Evolutionary conservation across 1,140 invertebrate species (phyloP).

Genomic region (Hermatobates lingyangjiaoensis): DNA sequence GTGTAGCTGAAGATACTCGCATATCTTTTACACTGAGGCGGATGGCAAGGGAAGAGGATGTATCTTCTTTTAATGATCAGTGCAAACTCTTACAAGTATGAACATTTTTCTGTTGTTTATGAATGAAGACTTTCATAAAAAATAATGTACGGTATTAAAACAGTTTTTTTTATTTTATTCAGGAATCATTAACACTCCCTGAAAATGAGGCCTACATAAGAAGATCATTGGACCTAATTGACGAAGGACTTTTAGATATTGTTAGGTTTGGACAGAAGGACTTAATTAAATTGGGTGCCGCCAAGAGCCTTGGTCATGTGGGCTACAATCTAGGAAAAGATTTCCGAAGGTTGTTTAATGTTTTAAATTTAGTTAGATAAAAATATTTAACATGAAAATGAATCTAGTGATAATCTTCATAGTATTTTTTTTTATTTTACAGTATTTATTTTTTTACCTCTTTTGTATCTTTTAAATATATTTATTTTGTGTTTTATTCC

Average conservation of each 20-base stretch:
- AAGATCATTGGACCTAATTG: conserved; percentile 9
- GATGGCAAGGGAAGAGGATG: conserved; percentile 10
- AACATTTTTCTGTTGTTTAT: not conserved
- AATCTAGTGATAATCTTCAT: no score
- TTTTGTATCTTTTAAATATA: no score
- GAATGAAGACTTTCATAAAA: not conserved
- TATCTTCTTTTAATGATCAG: conserved; percentile 3
- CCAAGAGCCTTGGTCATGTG: conserved; percentile 10
- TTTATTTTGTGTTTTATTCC: no score
- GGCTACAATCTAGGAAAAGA: conserved; percentile 10
- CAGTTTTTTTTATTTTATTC: not conserved
- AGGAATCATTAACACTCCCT: conserved; percentile 7
- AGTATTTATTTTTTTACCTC: not conserved
- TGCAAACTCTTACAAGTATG: conserved; percentile 6
- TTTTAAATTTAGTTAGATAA: no score
- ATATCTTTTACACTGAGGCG: conserved; percentile 8
- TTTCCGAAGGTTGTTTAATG: conserved; percentile 7
- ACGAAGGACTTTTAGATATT: conserved; percentile 7
- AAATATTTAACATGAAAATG: no score
- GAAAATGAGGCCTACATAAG: conserved; percentile 12
- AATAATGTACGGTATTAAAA: not conserved
- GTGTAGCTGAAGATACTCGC: conserved; percentile 8
- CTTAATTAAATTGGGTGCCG: conserved; percentile 1
- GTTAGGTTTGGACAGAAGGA: conserved; percentile 2
- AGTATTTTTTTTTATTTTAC: no score